Evolutionary conservation across 2,113 vertebrate species (phyloP).

Genomic region (Gallinago paraguaiae): DNA sequence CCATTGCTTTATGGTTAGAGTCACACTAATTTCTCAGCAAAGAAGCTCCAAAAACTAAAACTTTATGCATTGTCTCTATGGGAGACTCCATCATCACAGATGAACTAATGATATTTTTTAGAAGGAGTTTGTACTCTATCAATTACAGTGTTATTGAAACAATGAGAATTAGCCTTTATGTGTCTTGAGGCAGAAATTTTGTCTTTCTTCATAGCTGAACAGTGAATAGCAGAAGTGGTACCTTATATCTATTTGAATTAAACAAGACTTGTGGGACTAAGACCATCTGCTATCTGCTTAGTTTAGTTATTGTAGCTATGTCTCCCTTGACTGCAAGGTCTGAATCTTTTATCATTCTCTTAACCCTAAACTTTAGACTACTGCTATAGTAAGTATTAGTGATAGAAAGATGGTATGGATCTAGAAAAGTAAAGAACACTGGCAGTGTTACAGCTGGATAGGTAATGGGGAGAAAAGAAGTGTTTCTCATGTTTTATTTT

Average conservation of each 20-base stretch:
- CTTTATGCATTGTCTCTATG: not conserved
- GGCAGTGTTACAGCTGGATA: not conserved
- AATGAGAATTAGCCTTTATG: not conserved
- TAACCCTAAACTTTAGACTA: not conserved
- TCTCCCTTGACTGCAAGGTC: not conserved
- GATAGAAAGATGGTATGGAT: not conserved
- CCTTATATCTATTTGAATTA: not conserved
- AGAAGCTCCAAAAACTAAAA: not conserved
- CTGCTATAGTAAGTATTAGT: not conserved
- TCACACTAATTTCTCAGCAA: not conserved
- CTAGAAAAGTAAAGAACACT: not conserved
- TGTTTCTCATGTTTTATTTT: not conserved
- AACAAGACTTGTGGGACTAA: not conserved
- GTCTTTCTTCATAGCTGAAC: not conserved
- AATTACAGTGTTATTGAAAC: not conserved
- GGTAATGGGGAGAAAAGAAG: not conserved
- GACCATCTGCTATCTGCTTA: not conserved
- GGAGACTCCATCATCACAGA: not conserved
- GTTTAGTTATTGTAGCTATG: not conserved
- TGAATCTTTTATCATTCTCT: not conserved
- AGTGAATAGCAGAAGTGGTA: not conserved
- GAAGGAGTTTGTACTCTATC: not conserved
- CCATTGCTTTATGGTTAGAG: not conserved
- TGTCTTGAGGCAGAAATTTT: not conserved
- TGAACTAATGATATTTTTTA: not conserved